Conservation (phyloP, 2,888 invertebrate genomes). For the Conops quadrifasciatus region DNA sequence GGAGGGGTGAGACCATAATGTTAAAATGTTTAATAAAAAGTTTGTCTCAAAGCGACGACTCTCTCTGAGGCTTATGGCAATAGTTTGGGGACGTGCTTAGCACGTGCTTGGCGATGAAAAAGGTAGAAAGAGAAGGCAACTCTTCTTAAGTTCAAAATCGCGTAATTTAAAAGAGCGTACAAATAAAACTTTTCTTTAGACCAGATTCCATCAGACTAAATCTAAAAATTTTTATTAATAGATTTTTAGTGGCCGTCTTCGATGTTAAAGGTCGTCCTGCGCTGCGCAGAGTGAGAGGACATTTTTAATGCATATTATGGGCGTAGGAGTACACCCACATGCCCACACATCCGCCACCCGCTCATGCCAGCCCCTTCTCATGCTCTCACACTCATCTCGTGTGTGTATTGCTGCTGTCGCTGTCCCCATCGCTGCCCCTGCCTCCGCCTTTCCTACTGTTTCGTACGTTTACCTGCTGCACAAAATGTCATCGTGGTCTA, state of each 20-base stretch:
- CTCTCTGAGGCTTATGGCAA: no score
- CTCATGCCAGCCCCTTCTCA: neutral
- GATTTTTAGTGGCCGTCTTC: neutral
- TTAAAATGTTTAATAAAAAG: neutral
- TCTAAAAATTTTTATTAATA: neutral
- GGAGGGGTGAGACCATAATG: neutral
- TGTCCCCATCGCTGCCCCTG: slow-evolving; percentile 16
- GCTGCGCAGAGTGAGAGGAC: neutral
- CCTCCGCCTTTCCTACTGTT: neutral
- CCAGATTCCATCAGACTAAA: neutral
- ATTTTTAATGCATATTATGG: no score
- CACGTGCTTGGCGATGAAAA: no score
- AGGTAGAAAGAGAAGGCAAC: no score
- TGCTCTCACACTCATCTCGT: neutral
- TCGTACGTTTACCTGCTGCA: slow-evolving; percentile 32
- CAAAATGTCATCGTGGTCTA: slow-evolving; percentile 50
- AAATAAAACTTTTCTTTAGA: no score
- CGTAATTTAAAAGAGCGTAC: no score
- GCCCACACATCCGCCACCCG: neutral
- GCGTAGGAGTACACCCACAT: neutral
- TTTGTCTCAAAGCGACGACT: neutral
- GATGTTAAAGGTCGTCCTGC: neutral
- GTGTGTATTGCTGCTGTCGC: slow-evolving; percentile 11
- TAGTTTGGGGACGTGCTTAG: no score
- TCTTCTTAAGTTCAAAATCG: no score